Evolutionary conservation across 2,888 invertebrate genomes (phyloP).

Genomic region (Stramonita haemastoma): DNA sequence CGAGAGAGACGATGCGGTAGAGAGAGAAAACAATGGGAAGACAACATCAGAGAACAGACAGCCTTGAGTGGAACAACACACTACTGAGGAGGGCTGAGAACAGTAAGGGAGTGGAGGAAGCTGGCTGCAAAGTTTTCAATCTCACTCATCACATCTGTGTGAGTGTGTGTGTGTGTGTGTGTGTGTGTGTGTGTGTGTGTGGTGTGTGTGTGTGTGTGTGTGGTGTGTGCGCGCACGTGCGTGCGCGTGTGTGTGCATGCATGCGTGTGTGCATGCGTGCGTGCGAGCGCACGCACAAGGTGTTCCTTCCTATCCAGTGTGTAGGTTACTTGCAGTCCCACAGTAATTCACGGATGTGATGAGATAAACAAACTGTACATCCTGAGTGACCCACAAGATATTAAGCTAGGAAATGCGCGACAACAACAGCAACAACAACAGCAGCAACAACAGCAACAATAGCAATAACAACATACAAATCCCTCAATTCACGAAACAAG

Average conservation of each 20-base stretch:
- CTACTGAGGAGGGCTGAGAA: too few species aligned
- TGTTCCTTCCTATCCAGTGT: neutral
- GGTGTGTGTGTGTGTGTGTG: neutral
- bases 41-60: too few species aligned
- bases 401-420: neutral
- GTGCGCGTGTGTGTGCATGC: neutral
- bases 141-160: neutral
- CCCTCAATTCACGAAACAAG: too few species aligned
- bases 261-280: neutral
- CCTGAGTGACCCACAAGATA: neutral
- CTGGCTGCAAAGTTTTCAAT: neutral
- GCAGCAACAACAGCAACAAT: too few species aligned
- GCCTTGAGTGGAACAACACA: neutral
- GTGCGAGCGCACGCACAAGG: neutral
- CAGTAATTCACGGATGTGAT: neutral
- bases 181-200: neutral
- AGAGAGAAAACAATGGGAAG: neutral
- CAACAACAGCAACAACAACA: neutral
- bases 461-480: too few species aligned
- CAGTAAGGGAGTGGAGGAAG: neutral
- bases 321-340: neutral
- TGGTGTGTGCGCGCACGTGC: neutral
- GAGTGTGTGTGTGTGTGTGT: conserved; percentile 9
- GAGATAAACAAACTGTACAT: too few species aligned
- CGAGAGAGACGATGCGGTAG: neutral